Conservation (phyloP, 2,797 vertebrate species). For the Oryzias sinensis region DNA sequence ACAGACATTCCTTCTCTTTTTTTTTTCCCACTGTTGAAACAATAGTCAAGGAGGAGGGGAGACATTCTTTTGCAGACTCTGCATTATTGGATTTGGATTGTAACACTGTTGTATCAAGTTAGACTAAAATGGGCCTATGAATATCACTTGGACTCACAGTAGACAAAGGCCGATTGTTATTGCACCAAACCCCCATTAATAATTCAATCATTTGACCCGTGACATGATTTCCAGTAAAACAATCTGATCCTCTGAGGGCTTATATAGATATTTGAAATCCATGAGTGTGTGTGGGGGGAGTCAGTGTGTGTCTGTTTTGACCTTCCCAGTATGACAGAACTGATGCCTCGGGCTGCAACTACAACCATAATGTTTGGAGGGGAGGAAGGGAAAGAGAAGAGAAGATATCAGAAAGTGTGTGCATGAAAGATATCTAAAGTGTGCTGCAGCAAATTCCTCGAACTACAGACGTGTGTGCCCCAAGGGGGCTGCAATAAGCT, state of each 20-base stretch:
- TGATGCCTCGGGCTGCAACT: slow-evolving; percentile 47
- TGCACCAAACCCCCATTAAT: slow-evolving; percentile 72
- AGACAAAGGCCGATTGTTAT: slow-evolving; percentile 71
- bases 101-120: slow-evolving; percentile 70
- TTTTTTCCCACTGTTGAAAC: slow-evolving; percentile 61
- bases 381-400: slow-evolving; percentile 18
- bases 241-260: slow-evolving; percentile 65
- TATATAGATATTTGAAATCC: slow-evolving; percentile 65
- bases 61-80: slow-evolving; percentile 59
- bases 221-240: slow-evolving; percentile 77
- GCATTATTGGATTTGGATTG: slow-evolving; percentile 79
- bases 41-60: slow-evolving; percentile 46
- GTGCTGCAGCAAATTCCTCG: slow-evolving; percentile 29
- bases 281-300: slow-evolving; percentile 31
- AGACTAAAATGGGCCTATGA: slow-evolving; percentile 53
- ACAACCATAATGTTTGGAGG: slow-evolving; percentile 59
- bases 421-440: slow-evolving; percentile 29
- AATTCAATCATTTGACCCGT: slow-evolving; percentile 77
- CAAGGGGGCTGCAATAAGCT: slow-evolving; percentile 47
- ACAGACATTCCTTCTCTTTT: slow-evolving; percentile 41
- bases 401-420: slow-evolving; percentile 44
- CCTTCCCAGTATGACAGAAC: slow-evolving; percentile 65
- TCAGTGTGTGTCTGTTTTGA: slow-evolving; percentile 52
- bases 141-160: slow-evolving; percentile 69
- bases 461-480: slow-evolving; percentile 37